These are phyloP conservation scores for Acipenser oxyrinchus DNA, from an alignment of 2,797 vertebrate species.

Conservation along the genomic window DNA sequence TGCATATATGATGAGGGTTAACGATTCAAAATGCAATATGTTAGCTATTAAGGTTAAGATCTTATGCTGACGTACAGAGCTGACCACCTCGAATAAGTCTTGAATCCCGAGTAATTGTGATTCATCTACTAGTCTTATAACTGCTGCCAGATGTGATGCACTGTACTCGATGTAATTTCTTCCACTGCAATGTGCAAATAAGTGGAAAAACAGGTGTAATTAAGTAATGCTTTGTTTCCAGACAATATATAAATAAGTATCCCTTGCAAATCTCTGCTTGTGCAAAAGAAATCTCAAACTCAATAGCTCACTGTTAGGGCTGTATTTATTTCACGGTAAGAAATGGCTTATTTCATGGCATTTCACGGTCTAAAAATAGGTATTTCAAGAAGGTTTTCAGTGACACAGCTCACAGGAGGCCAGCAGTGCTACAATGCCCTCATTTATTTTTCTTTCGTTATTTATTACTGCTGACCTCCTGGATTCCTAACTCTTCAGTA, in stretches of 20 bases:
- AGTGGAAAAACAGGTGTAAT: background rate
- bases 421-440: background rate
- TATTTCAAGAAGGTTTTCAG: background rate
- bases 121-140: background rate
- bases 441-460: slow-evolving; percentile 2
- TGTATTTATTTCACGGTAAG: too few species aligned
- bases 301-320: too few species aligned
- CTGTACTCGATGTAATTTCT: background rate
- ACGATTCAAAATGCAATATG: too few species aligned
- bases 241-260: background rate
- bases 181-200: background rate
- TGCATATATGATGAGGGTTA: too few species aligned
- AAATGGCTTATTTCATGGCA: background rate
- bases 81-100: background rate
- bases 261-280: too few species aligned
- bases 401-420: background rate
- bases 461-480: slow-evolving; percentile 1
- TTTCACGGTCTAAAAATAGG: background rate
- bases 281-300: too few species aligned
- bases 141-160: background rate
- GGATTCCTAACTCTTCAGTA: background rate
- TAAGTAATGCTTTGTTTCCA: background rate
- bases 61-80: too few species aligned
- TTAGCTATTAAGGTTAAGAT: too few species aligned
- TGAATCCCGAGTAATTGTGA: background rate